Evolutionary conservation across 2,113 vertebrate genomes (phyloP), one percentile per base, ranked within the genome.

Genomic region (Monopterus albus): DNA sequence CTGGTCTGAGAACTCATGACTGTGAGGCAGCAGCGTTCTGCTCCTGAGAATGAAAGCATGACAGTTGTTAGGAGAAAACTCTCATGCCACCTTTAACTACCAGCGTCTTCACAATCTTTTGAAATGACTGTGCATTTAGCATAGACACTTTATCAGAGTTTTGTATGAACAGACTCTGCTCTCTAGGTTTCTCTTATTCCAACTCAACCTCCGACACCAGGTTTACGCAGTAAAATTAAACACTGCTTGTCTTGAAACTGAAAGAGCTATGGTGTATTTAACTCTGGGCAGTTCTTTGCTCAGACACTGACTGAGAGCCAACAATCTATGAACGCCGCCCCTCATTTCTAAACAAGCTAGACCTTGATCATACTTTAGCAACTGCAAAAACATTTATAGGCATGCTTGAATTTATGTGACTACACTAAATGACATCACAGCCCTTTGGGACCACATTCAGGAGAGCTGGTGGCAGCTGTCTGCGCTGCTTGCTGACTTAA

Each of bases 1-100:
- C 42, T 45, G 0, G 49, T 1, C n/a, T 88, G 86, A 3, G 87
- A 89, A 53, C 75, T 89, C 92, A 93, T 94, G 82, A 57, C 56
- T 66, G 70, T 14, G 25, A 38, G 35, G 72, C 14, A 35, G 39
- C 61, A 57, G 35, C 2, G 18, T 1, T 63, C 17, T 8, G 57
- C 75, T 87, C 71, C 83, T 87, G 58, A 7, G 83, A 49, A 63
- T 69, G 8, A 40, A 33, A 51, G 18, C 47, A 63, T 11, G 31
- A 67, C 14, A 63, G 18, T 5, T 9, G 17, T 58, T 64, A 2
- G 12, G 2, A 45, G 2, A 23, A 29, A 21, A 42, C 6, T 3
- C 10, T 35, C 12, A 49, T 26, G 35, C 10, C 21, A 66, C 11
- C 5, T 21, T 47, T 3, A 62, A 3, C 45, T 7, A 13, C 43